Percentiles rank a stretch among this genome's conserved stretches.
These are phyloP conservation scores for Lophura nycthemera DNA, from an alignment of 2,113 vertebrate species.

Conservation along the genomic window DNA sequence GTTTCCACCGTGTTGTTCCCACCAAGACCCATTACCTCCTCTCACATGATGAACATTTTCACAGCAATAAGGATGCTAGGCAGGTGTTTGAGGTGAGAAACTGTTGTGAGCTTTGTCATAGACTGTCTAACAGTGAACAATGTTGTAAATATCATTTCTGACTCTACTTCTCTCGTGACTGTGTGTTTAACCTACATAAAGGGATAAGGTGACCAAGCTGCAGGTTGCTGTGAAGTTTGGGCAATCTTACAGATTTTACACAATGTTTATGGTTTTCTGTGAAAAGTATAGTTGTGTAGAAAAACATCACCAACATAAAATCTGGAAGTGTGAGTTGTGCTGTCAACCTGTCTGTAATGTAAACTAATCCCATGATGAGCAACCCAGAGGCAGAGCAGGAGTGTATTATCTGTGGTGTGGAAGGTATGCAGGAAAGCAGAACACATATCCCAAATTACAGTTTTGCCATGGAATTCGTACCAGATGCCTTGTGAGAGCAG, in stretches of 20 bases:
- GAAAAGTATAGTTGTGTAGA: not conserved
- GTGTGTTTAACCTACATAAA: not conserved
- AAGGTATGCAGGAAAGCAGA: not conserved
- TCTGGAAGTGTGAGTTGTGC: not conserved
- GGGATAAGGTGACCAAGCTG: not conserved
- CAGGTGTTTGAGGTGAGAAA: accelerated
- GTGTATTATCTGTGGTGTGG: not conserved
- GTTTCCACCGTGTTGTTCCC: not conserved
- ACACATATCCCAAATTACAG: accelerated
- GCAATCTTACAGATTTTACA: not conserved
- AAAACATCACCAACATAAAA: not conserved
- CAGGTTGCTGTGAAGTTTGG: not conserved
- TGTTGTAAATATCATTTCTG: not conserved
- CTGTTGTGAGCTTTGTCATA: not conserved
- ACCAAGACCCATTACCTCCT: not conserved
- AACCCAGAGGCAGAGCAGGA: not conserved
- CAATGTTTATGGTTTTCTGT: not conserved
- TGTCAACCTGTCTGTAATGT: not conserved
- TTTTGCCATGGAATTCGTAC: not conserved
- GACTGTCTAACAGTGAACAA: not conserved
- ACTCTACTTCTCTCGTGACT: not conserved
- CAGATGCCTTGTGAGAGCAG: accelerated
- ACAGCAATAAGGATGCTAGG: not conserved
- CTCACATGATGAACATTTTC: not conserved
- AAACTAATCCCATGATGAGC: not conserved